Evolutionary conservation across 2,888 invertebrate genomes (phyloP).

Genomic region (Chrysopilus asiliformis): DNA sequence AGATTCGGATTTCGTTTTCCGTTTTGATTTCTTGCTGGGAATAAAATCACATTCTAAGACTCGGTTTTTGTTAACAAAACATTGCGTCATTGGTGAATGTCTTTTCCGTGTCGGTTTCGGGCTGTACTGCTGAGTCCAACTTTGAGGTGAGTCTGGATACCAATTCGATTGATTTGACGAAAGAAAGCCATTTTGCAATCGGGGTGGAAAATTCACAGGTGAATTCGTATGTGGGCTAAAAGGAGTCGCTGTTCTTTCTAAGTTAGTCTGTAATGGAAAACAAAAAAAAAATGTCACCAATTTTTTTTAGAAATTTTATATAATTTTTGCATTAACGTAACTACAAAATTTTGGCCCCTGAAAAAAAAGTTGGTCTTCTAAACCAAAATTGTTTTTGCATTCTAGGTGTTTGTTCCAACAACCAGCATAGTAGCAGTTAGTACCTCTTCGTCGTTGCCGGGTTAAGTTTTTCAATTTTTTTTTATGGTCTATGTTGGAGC

Average conservation of each 20-base stretch:
- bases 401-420: too few relatives aligned
- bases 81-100: slow-evolving; percentile 1
- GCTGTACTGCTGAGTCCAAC: slow-evolving; percentile 11
- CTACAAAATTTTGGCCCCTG: too few relatives aligned
- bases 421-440: too few relatives aligned
- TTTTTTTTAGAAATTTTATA: too few relatives aligned
- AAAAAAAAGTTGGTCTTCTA: too few relatives aligned
- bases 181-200: background rate
- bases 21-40: slow-evolving; percentile 29
- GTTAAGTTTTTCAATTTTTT: too few relatives aligned
- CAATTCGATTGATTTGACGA: background rate
- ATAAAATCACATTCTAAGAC: slow-evolving; percentile 30
- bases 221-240: background rate
- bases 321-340: too few relatives aligned
- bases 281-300: too few relatives aligned
- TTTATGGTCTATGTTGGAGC: too few relatives aligned
- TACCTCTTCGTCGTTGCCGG: too few relatives aligned
- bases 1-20: slow-evolving; percentile 16
- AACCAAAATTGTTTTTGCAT: too few relatives aligned
- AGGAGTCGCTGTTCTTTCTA: background rate
- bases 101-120: slow-evolving; percentile 7
- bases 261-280: too few relatives aligned
- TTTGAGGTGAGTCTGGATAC: slow-evolving; percentile 6
- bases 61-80: slow-evolving; percentile 20
- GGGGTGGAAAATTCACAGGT: background rate